Evolutionary conservation across 2,113 vertebrate species (phyloP).

Genomic region (Dasyurus viverrinus): DNA sequence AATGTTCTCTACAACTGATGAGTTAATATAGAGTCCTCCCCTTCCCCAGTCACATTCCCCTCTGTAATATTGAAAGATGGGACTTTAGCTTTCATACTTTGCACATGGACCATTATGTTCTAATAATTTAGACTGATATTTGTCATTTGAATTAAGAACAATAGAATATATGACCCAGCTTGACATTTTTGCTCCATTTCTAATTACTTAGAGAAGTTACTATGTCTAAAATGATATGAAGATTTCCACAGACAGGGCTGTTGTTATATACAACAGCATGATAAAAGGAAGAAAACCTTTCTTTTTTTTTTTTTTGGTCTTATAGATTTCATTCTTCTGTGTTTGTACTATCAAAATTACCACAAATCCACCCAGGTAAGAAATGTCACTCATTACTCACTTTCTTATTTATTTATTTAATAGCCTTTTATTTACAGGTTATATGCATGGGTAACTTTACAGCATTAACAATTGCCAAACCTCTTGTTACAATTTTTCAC

Average conservation of each 20-base stretch:
- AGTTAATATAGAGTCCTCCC: conserved; percentile 14
- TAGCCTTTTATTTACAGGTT: too few species aligned
- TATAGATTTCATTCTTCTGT: neutral
- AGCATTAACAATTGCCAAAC: too few species aligned
- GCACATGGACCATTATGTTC: neutral
- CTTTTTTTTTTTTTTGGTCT: neutral
- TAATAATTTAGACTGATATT: neutral
- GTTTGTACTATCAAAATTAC: neutral
- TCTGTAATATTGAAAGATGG: conserved; percentile 29
- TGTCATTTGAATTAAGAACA: conserved; percentile 14
- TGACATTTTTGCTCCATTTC: neutral
- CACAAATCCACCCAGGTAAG: neutral
- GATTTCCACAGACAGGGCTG: neutral
- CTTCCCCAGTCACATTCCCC: conserved; percentile 29
- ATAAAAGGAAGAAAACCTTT: neutral
- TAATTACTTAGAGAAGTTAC: neutral
- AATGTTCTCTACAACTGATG: conserved; percentile 23
- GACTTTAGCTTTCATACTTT: neutral
- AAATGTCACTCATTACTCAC: neutral
- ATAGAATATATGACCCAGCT: neutral
- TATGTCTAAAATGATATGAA: neutral
- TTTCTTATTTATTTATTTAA: too few species aligned
- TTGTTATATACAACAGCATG: neutral
- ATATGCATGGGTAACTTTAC: too few species aligned
- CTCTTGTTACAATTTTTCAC: too few species aligned